Evolutionary conservation across 2,113 vertebrate species (phyloP).

Genomic region (Leuciscus idus): DNA sequence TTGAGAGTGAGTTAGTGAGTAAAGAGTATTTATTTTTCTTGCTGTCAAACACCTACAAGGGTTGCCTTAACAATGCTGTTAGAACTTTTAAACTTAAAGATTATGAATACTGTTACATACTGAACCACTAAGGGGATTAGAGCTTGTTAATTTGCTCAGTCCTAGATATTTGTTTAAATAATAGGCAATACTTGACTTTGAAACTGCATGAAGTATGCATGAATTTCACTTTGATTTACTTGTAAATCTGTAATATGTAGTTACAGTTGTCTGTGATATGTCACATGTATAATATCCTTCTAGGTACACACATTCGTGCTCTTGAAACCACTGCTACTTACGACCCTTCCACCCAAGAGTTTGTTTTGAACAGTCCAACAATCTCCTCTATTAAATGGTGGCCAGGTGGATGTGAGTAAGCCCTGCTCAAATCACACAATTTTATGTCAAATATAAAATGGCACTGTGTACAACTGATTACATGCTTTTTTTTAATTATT

Average conservation of each 20-base stretch:
- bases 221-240: not conserved
- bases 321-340: constrained; percentile 96
- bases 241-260: not conserved
- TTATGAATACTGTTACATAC: not conserved
- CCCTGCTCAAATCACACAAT: not conserved
- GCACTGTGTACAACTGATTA: not conserved
- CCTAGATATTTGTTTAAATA: not conserved
- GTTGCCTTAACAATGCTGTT: not conserved
- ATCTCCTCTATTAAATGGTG: constrained; percentile 99
- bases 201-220: not conserved
- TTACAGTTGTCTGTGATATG: constrained; percentile 28
- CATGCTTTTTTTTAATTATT: not conserved
- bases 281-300: not conserved
- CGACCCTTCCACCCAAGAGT: constrained; percentile 91
- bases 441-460: not conserved
- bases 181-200: not conserved
- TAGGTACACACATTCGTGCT: constrained; percentile 93
- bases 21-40: not conserved
- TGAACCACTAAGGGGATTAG: not conserved
- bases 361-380: constrained; percentile 94
- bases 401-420: constrained; percentile 93
- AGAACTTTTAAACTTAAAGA: not conserved
- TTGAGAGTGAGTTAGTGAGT: not conserved
- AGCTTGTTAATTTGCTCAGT: not conserved
- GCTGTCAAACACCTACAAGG: constrained; percentile 73